Base-by-base conservation (phyloP, 2,113 vertebrate species). In the Motacilla tschutschensis region DNA sequence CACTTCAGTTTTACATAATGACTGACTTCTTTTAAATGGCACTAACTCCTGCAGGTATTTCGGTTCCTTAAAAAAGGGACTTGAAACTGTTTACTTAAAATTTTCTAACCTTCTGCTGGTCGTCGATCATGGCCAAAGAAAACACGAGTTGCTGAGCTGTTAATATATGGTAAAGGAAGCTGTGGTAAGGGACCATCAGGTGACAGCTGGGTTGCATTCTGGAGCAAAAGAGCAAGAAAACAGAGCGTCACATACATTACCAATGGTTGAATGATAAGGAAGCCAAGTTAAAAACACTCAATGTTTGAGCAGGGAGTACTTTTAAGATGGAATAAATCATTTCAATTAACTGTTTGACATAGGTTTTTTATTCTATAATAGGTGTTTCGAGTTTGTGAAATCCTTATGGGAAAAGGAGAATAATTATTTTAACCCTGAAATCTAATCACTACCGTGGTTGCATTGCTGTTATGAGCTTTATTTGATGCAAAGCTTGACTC, bases 111-210 rank as follows among this genome's bases (percentile, higher is more conserved):
- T 96, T 99, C 98, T 71, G 99, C 98, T 48, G 98, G 98, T 90
- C 98, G 96, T 85, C 98, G 97, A 86, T 99, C 98, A 24, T 99
- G 98, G 55, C 99, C 99, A 54, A 99, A 99, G 96, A 99, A 99
- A 79, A 99, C 97, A 8, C 99, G 97, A 4, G 98, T 99, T 82
- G 97, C 97, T 70, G 98, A 96, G 89, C 98, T 98, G 87, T 98
- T 97, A 95, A 99, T 98, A 73, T 98, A 98, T 5, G 99, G 99
- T 59, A 99, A 97, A 48, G 99, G 99, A 92, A 99, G 98, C 88
- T 99, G 98, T 17, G 98, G 98, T 41, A 99, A 96, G 62, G 95
- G 87, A 41, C 92, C 95, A 70, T 94, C 96, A 72, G 85, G 97
- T 60, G 97, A 97, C 1, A 97, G 89, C 53, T 97, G 97, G 53